Conservation (phyloP, 2,888 invertebrate species). For the Drosophila affinis region DNA sequence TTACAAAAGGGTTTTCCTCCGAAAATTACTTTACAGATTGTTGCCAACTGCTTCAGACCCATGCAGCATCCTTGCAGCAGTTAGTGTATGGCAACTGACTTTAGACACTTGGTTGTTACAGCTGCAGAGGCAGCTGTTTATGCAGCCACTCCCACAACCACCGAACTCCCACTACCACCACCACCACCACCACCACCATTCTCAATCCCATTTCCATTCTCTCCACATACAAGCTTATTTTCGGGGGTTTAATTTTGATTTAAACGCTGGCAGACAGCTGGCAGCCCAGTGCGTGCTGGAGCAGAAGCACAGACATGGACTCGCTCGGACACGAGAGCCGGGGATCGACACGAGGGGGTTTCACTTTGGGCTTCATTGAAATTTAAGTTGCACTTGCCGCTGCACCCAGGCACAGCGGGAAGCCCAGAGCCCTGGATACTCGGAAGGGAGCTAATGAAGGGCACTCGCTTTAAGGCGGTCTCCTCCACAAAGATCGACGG, state of each 20-base stretch:
- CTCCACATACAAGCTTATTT: slow-evolving; percentile 58
- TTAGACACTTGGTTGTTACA: slow-evolving; percentile 62
- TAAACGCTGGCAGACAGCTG: slow-evolving; percentile 71
- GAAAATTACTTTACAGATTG: slow-evolving; percentile 14
- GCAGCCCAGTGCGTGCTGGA: slow-evolving; percentile 61
- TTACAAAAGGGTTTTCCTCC: not conserved
- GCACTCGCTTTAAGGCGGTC: slow-evolving; percentile 45
- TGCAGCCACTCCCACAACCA: not conserved
- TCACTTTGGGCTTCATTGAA: slow-evolving; percentile 47
- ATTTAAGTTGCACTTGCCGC: slow-evolving; percentile 47
- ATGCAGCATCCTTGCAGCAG: not conserved
- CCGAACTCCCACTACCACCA: too few relatives aligned
- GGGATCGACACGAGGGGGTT: slow-evolving; percentile 11
- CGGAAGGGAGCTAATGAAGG: slow-evolving; percentile 57
- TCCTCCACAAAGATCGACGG: slow-evolving; percentile 33
- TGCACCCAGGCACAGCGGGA: not conserved
- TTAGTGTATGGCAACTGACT: slow-evolving; percentile 51
- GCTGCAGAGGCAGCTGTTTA: slow-evolving; percentile 43
- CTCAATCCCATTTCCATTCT: not conserved
- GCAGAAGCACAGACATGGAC: slow-evolving; percentile 58
- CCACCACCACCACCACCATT: too few relatives aligned
- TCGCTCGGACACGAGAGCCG: slow-evolving; percentile 24
- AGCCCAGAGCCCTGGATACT: slow-evolving; percentile 11
- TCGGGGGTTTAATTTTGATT: slow-evolving; percentile 75
- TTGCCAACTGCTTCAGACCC: not conserved